Percentiles rank a stretch among this genome's conserved stretches.
phyloP scores from a whole-genome alignment of 2,113 vertebrate species.

The Nothobranchius kuhntae region DNA sequence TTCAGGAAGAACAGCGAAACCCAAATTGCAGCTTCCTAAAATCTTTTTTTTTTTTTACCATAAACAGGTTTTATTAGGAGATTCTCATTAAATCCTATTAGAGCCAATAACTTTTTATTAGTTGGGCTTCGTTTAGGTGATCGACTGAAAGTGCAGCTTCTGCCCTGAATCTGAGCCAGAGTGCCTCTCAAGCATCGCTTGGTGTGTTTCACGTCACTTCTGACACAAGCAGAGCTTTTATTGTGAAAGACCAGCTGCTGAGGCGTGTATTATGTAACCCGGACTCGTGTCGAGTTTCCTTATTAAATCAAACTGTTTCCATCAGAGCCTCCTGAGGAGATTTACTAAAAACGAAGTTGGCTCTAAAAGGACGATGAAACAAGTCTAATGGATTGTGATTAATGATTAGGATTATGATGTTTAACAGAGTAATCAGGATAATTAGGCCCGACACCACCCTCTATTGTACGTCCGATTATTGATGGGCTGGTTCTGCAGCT shows the following conservation, averaged over 20 bases:
- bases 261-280: too few species aligned
- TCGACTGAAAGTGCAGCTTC: neutral
- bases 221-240: too few species aligned
- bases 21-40: too few species aligned
- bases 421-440: slow-evolving; percentile 45
- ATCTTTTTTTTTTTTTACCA: neutral
- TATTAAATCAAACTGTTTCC: slow-evolving; percentile 8
- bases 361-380: slow-evolving; percentile 4
- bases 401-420: slow-evolving; percentile 8
- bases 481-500: slow-evolving; percentile 13
- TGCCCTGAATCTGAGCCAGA: neutral
- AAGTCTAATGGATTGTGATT: slow-evolving; percentile 31
- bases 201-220: too few species aligned
- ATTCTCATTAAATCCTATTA: neutral
- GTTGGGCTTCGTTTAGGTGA: neutral
- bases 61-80: neutral
- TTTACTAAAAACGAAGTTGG: neutral
- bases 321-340: neutral
- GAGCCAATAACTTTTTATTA: neutral
- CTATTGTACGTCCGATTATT: slow-evolving; percentile 33
- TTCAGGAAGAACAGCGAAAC: too few species aligned
- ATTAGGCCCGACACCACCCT: slow-evolving; percentile 34
- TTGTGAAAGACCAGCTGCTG: too few species aligned
- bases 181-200: too few species aligned
- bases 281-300: too few species aligned